A percentile compares a stretch with the other conserved stretches of the same genome.
Evolutionary conservation across 2,113 vertebrate species (phyloP).

Genomic region (Thalassarche chlororhynchos): DNA sequence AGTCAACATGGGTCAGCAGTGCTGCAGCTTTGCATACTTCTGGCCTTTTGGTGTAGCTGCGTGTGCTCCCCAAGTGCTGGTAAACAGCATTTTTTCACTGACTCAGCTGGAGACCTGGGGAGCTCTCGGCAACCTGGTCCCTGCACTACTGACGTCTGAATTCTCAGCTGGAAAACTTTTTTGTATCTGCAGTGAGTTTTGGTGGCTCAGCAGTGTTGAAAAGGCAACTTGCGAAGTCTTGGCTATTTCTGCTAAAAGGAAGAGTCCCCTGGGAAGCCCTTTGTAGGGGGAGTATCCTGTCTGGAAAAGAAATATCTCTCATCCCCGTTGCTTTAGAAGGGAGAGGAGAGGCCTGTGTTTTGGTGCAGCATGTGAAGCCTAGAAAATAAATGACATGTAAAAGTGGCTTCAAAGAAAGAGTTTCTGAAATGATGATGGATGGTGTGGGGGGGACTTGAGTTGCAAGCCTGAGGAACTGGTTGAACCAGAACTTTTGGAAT

Average conservation of each 20-base stretch:
- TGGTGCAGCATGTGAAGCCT: neutral
- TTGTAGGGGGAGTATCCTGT: neutral
- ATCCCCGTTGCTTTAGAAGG: neutral
- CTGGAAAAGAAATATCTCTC: neutral
- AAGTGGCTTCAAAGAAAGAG: neutral
- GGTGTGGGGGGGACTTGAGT: neutral
- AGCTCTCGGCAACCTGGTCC: neutral
- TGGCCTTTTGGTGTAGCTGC: neutral
- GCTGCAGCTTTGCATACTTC: neutral
- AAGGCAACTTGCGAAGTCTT: neutral
- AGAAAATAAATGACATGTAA: neutral
- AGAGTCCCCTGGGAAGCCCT: conserved; percentile 1
- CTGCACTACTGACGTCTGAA: neutral
- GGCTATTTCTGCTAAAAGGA: conserved; percentile 3
- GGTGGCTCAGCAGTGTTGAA: neutral
- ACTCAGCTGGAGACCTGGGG: neutral
- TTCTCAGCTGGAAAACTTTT: neutral
- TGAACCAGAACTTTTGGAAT: neutral
- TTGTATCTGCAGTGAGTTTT: neutral
- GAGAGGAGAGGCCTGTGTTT: neutral
- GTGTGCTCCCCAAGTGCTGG: neutral
- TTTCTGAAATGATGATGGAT: neutral
- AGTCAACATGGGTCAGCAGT: neutral
- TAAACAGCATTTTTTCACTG: neutral
- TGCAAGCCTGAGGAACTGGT: neutral